Evolutionary conservation across 2,797 vertebrate genomes (phyloP).

Genomic region (Aphelocoma californica): DNA sequence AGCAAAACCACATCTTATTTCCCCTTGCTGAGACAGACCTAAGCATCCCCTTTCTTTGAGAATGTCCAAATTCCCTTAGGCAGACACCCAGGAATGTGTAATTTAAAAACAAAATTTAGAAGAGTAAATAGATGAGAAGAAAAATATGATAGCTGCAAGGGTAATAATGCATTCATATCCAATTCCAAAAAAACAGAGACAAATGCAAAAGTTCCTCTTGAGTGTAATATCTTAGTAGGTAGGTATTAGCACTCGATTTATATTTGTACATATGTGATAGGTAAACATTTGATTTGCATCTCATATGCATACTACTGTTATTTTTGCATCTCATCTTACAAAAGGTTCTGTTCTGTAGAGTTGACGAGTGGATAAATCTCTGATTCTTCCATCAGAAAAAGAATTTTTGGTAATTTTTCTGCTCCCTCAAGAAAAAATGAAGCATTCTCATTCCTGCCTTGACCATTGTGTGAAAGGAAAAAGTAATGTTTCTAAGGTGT

Average conservation of each 20-base stretch:
- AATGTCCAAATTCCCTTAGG: background rate
- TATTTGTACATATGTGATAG: background rate
- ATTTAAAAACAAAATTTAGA: background rate
- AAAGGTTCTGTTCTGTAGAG: background rate
- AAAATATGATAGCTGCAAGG: background rate
- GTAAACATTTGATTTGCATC: background rate
- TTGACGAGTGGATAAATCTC: background rate
- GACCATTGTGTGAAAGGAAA: background rate
- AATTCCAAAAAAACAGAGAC: background rate
- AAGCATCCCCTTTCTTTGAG: background rate
- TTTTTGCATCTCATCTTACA: background rate
- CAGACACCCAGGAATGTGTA: slow-evolving; percentile 6
- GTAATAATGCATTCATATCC: background rate
- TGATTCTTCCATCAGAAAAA: background rate
- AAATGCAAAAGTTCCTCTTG: background rate
- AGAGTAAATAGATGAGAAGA: background rate
- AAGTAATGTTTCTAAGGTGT: background rate
- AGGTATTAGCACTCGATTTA: background rate
- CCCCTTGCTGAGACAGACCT: background rate
- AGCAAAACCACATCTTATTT: slow-evolving; percentile 13
- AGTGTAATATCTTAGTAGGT: background rate
- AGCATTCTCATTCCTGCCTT: background rate
- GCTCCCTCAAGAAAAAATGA: background rate
- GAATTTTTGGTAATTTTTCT: background rate
- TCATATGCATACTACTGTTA: background rate